These are phyloP conservation scores for Pseudococcus jackbeardsleyi DNA, from an alignment of 2,888 invertebrate genomes.

Conservation along the genomic window DNA sequence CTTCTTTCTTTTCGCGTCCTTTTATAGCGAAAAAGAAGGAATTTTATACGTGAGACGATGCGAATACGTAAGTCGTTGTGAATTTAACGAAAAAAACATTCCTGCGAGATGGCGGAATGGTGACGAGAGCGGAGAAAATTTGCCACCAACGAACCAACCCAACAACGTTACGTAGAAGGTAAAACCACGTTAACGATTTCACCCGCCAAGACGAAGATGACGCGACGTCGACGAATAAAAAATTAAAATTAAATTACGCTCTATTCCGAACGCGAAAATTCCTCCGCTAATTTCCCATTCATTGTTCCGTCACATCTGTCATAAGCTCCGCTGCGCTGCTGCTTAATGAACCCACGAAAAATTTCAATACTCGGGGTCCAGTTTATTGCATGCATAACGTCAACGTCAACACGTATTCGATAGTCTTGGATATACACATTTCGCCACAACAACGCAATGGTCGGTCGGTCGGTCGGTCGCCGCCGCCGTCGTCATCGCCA, in stretches of 20 bases:
- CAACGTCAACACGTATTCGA: too few relatives aligned
- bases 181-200: slow-evolving; percentile 8
- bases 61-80: not conserved
- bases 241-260: slow-evolving; percentile 31
- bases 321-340: not conserved
- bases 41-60: not conserved
- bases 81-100: not conserved
- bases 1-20: not conserved
- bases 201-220: not conserved
- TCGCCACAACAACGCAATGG: too few relatives aligned
- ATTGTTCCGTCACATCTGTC: slow-evolving; percentile 36
- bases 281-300: slow-evolving; percentile 19
- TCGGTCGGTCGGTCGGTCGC: not conserved
- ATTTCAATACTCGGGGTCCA: not conserved
- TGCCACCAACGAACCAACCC: not conserved
- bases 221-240: not conserved
- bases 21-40: slow-evolving; percentile 11
- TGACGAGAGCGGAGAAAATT: not conserved
- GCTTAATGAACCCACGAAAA: slow-evolving; percentile 47
- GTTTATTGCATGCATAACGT: not conserved
- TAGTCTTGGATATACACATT: too few relatives aligned
- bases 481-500: not conserved
- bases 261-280: slow-evolving; percentile 6
- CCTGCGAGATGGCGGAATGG: not conserved
- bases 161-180: not conserved